Evolutionary conservation across 2,888 invertebrate genomes (phyloP), one percentile per base, ranked within the genome.

Genomic region (Callyntrura guangdongensis): DNA sequence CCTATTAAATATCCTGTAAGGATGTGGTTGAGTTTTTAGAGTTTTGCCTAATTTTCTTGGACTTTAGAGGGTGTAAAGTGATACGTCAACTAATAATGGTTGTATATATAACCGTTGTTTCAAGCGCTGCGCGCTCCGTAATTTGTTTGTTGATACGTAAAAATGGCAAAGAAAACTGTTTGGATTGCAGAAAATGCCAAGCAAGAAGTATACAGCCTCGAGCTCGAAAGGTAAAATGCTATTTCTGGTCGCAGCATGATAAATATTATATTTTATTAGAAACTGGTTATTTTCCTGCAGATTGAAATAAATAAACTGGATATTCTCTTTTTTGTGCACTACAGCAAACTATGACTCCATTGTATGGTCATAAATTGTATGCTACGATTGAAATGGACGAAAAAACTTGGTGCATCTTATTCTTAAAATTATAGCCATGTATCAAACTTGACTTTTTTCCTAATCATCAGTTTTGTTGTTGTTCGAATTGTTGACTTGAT

Each of bases 171-270:
- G 36, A 36, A 6, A 36, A 6, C 3, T 36, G 36, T 36, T 36
- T 53, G n/a, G 53, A 53, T 1, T 53, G 12, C 12, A 53, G n/a
- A n/a, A n/a, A 36, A 36, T 2, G 36, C 36, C 6, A 2, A 36
- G 36, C 2, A 36, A 36, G 53, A 53, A 53, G 2, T 53, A 5
- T 53, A 49, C 5, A 49, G n/a, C 53, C 14, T 53, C n/a, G 11
- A 14, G 53, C 53, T 53, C n/a, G 8, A 14, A 4, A 36, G 6
- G 53, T 53, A 53, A 53, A 53, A n/a, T 12, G 1, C 53, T 53
- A 53, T 53, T 53, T 53, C 53, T 53, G 53, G n/a, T 53, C 53
- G n/a, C 53, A 53, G 53, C 53, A 14, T 53, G 53, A 53, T n/a
- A n/a, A n/a, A n/a, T 53, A 14, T 12, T n/a, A 53, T 14, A 53